Conservation (phyloP, 2,797 vertebrate species). For the Pogonophryne albipinna region DNA sequence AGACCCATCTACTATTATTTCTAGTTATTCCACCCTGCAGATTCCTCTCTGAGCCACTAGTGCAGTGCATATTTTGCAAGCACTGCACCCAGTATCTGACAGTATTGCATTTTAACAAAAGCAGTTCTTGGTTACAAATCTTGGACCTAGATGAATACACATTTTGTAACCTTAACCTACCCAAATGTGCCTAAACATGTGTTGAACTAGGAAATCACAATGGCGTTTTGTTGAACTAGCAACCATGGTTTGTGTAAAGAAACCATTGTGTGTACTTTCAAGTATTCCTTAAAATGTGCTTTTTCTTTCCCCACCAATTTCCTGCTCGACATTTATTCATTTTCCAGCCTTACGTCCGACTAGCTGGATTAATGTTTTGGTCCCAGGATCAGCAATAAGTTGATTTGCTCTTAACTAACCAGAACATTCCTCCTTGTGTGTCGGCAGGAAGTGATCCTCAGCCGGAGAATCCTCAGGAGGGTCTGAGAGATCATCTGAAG, state of each 20-base stretch:
- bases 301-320: background rate
- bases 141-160: too few relatives aligned
- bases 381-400: background rate
- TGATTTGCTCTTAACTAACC: background rate
- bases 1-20: background rate
- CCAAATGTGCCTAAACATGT: too few relatives aligned
- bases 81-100: too few relatives aligned
- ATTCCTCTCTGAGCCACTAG: too few relatives aligned
- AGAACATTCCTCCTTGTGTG: background rate
- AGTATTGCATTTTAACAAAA: too few relatives aligned
- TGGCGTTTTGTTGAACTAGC: too few relatives aligned
- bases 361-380: background rate
- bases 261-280: background rate
- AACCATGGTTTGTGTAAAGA: background rate
- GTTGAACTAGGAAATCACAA: too few relatives aligned
- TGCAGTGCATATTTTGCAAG: too few relatives aligned
- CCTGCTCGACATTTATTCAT: background rate
- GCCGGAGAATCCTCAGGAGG: constrained; percentile 89
- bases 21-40: too few relatives aligned
- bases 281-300: background rate
- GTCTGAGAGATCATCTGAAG: constrained; percentile 94
- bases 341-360: background rate
- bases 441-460: constrained; percentile 86
- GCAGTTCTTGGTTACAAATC: too few relatives aligned
- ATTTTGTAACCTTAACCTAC: too few relatives aligned